Evolutionary conservation across 2,797 vertebrate species (phyloP).

Genomic region (Paedocypris micromegethes): DNA sequence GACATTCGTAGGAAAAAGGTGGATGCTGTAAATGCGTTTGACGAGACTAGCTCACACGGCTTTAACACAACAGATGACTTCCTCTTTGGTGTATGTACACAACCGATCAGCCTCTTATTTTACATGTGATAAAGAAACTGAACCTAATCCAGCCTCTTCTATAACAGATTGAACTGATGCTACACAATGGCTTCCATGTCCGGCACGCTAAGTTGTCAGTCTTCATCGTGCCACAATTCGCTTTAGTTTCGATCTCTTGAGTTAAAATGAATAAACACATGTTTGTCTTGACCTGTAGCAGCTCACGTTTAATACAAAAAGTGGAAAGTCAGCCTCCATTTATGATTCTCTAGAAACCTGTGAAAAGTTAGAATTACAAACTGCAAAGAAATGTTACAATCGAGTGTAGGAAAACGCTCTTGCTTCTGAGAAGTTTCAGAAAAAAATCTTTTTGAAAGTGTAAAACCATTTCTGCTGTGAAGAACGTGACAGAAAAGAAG

Average conservation of each 20-base stretch:
- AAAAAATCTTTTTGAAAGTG: too few relatives aligned
- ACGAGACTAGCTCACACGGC: slow-evolving; percentile 10
- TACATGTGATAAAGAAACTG: too few relatives aligned
- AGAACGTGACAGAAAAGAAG: too few relatives aligned
- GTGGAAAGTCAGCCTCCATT: slow-evolving; percentile 4
- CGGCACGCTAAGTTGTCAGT: too few relatives aligned
- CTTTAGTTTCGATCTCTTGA: slow-evolving; percentile 4
- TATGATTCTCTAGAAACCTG: slow-evolving; percentile 7
- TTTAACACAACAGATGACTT: too few relatives aligned
- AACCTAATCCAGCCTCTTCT: too few relatives aligned
- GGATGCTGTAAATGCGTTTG: slow-evolving; percentile 43
- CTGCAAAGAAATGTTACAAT: slow-evolving; percentile 21
- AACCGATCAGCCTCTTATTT: too few relatives aligned
- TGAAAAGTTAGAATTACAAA: neutral
- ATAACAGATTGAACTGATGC: too few relatives aligned
- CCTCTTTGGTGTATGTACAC: too few relatives aligned
- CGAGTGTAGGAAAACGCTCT: slow-evolving; percentile 10
- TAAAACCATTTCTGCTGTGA: too few relatives aligned
- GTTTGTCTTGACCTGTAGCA: slow-evolving; percentile 11
- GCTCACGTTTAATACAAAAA: slow-evolving; percentile 13
- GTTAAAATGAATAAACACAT: slow-evolving; percentile 20
- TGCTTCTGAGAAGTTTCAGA: neutral
- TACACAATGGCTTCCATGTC: too few relatives aligned
- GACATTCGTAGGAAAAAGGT: slow-evolving; percentile 9
- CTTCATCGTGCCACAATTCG: too few relatives aligned